A percentile compares a stretch with the other conserved stretches of the same genome.
Evolutionary conservation across 2,797 vertebrate genomes (phyloP).

Genomic region (Garrulus glandarius): DNA sequence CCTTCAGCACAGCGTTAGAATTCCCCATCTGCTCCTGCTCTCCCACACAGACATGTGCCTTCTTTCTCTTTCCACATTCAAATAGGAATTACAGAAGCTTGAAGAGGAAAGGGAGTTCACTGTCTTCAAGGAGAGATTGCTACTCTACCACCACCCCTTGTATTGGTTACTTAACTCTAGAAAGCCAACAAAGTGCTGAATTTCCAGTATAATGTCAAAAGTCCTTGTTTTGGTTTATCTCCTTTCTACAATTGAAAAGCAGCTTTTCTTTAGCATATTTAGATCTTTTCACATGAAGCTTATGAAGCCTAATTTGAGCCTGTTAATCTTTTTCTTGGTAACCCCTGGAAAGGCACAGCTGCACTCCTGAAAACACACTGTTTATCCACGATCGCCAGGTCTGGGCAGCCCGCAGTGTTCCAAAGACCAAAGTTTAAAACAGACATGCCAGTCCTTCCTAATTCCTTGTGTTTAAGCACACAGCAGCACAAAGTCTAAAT

Average conservation of each 20-base stretch:
- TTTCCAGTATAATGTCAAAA: neutral
- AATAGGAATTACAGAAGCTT: neutral
- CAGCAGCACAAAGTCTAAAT: neutral
- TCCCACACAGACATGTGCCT: constrained; percentile 19
- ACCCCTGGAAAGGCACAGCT: constrained; percentile 32
- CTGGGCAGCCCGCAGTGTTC: constrained; percentile 26
- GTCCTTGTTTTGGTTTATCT: neutral
- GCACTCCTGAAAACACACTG: neutral
- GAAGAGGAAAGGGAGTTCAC: neutral
- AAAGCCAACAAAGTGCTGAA: neutral
- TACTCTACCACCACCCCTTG: neutral
- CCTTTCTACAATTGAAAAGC: neutral
- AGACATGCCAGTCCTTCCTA: neutral
- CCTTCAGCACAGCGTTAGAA: neutral
- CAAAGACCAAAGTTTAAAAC: constrained; percentile 68
- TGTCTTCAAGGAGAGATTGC: neutral
- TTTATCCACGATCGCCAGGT: neutral
- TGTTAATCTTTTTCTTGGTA: constrained; percentile 30
- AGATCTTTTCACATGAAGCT: neutral
- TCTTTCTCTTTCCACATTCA: constrained; percentile 8
- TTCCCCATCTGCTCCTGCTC: constrained; percentile 34
- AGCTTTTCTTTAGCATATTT: neutral
- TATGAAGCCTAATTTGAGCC: neutral
- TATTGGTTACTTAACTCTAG: neutral
- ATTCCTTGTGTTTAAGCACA: neutral